Evolutionary conservation across 2,113 vertebrate species (phyloP), one percentile per base, ranked within the genome.

Genomic region (Protomyctophum bolini): DNA sequence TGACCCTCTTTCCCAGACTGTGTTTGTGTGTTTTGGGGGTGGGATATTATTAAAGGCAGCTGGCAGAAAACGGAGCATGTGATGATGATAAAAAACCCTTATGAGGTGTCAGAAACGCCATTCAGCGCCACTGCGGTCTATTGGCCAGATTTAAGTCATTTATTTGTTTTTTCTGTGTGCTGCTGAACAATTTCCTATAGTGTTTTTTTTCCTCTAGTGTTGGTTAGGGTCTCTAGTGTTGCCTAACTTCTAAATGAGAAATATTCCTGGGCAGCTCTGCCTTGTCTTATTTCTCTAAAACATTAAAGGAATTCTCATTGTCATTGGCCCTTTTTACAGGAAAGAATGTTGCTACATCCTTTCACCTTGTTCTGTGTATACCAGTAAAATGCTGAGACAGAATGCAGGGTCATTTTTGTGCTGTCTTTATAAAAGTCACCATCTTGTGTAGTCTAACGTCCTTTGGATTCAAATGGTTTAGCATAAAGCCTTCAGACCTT

Each of bases 1-100:
- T 74, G 84, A 74, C 86, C 88, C 87, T 85, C 88, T 79, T 89
- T 88, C 81, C 87, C 90, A 92, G 92, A 91, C 88, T 88, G 92
- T 90, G 76, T 82, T 87, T 58, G 65, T 10, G 28, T 65, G 73
- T 45, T 29, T 55, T 10, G 61, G 66, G 58, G 68, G 54, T 49
- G 66, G 54, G 70, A 46, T 56, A 66, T 66, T 68, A 62, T 70
- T 54, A 63, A 68, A 58, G 11, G 6, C 70, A 81, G 72, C 82
- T 84, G 77, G 61, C 74, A 74, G 81, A 64, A 88, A 83, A 70
- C 68, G 51, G 73, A 51, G 58, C 77, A 71, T 48, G 63, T 70
- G 33, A 72, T 68, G 33, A 72, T 68, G 60, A 15, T n/a, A 56
- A 49, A 65, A 21, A 50, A 77, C 67, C 75, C 59, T 52, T 15